These are phyloP conservation scores for Ceramica pisi DNA, from an alignment of 2,888 invertebrate species.

Conservation along the genomic window DNA sequence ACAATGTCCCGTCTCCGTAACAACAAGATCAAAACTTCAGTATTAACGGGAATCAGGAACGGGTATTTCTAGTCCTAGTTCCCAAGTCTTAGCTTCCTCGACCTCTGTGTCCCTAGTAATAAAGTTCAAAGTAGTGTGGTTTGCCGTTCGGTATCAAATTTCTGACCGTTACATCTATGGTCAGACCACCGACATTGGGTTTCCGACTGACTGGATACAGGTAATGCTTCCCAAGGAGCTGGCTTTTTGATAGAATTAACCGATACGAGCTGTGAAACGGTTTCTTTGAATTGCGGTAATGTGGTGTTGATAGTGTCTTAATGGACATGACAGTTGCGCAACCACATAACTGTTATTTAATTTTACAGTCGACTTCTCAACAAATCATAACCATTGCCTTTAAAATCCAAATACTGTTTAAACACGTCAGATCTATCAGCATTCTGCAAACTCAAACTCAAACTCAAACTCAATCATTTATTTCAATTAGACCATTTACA, in stretches of 20 bases:
- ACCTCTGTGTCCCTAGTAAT: conserved; percentile 37
- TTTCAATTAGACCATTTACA: too few species aligned
- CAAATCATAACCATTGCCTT: not conserved
- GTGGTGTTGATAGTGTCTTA: conserved; percentile 43
- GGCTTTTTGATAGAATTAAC: conserved; percentile 56
- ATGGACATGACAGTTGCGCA: conserved; percentile 30
- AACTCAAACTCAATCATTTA: too few species aligned
- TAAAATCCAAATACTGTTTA: not conserved
- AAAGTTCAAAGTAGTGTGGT: conserved; percentile 58
- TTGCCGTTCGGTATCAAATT: conserved; percentile 68
- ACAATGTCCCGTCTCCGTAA: conserved; percentile 27
- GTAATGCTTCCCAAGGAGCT: conserved; percentile 61
- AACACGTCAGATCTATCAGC: conserved; percentile 14
- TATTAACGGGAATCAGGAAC: conserved; percentile 68
- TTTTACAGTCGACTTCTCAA: not conserved
- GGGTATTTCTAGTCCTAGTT: conserved; percentile 66
- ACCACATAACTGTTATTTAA: conserved; percentile 2
- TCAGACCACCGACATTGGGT: conserved; percentile 69
- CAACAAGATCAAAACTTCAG: conserved; percentile 63
- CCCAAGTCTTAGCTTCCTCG: conserved; percentile 36
- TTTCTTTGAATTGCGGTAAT: conserved; percentile 49
- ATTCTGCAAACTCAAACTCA: too few species aligned
- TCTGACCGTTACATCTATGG: conserved; percentile 73
- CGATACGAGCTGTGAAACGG: conserved; percentile 50
- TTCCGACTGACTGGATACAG: conserved; percentile 67